These are phyloP conservation scores for Tribolium madens DNA, from an alignment of 1,140 invertebrate genomes.

Conservation along the genomic window DNA sequence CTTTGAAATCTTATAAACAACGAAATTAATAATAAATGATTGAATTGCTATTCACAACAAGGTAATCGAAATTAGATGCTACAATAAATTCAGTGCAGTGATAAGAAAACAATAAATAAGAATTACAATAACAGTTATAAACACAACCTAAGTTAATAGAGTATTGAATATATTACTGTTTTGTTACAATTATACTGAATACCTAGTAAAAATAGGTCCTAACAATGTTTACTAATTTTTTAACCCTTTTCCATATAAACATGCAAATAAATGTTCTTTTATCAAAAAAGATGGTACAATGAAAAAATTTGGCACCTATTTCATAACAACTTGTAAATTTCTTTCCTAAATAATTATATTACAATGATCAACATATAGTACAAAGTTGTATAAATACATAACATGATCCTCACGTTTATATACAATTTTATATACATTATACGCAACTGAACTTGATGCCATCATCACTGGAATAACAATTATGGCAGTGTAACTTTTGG, in stretches of 20 bases:
- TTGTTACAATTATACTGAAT: slow-evolving; percentile 36
- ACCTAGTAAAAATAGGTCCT: slow-evolving; percentile 14
- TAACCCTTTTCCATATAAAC: slow-evolving; percentile 43
- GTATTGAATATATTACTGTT: slow-evolving; percentile 43
- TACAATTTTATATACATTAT: slow-evolving; percentile 63
- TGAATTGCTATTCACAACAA: slow-evolving; percentile 14
- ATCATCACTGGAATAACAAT: slow-evolving; percentile 97
- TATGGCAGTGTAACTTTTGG: slow-evolving; percentile 94
- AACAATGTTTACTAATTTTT: slow-evolving; percentile 30
- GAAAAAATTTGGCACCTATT: slow-evolving; percentile 43
- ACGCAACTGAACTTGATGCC: slow-evolving; percentile 87
- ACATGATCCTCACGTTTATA: slow-evolving; percentile 9
- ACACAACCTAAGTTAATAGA: slow-evolving; percentile 44
- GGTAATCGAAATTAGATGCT: slow-evolving; percentile 6
- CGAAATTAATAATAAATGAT: slow-evolving; percentile 26
- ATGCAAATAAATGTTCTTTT: slow-evolving; percentile 32
- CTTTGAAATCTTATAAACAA: slow-evolving; percentile 28
- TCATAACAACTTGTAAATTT: slow-evolving; percentile 21
- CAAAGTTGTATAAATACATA: slow-evolving; percentile 34
- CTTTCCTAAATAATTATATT: slow-evolving; percentile 15
- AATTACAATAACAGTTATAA: slow-evolving; percentile 43
- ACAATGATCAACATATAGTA: slow-evolving; percentile 35
- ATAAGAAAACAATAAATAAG: slow-evolving; percentile 45
- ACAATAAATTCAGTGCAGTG: slow-evolving; percentile 15
- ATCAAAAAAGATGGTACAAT: slow-evolving; percentile 21